Evolutionary conservation across 2,888 invertebrate genomes (phyloP).

Genomic region (Protodeltote pygarga): DNA sequence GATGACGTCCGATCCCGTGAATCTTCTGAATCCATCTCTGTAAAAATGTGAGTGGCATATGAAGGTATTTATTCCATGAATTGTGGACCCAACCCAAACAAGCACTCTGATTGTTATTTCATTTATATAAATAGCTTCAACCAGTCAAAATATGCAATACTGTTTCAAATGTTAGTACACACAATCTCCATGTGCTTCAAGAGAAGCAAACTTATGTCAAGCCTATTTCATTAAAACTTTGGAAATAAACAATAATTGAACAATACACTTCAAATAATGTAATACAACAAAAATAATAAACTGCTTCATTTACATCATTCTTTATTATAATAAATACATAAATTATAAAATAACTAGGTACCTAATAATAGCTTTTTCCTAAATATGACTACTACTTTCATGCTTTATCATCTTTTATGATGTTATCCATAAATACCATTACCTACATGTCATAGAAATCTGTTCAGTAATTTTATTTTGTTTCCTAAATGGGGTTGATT

Average conservation of each 20-base stretch:
- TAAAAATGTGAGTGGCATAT: slow-evolving; percentile 59
- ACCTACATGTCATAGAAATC: too few relatives aligned
- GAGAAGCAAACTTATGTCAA: slow-evolving; percentile 32
- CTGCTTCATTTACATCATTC: not conserved
- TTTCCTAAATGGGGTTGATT: too few relatives aligned
- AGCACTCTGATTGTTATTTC: slow-evolving; percentile 58
- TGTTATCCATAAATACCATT: not conserved
- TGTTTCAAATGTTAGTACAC: slow-evolving; percentile 56
- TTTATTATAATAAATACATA: not conserved
- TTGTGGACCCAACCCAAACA: slow-evolving; percentile 58
- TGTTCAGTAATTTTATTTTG: too few relatives aligned
- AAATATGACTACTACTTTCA: not conserved
- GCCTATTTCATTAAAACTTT: slow-evolving; percentile 3
- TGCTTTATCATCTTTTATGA: not conserved
- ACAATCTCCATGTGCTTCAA: slow-evolving; percentile 43
- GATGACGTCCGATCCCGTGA: slow-evolving; percentile 85
- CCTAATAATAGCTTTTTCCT: not conserved
- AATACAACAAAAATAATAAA: slow-evolving; percentile 8
- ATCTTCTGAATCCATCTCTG: slow-evolving; percentile 89
- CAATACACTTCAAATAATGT: not conserved
- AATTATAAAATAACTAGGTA: slow-evolving; percentile 3
- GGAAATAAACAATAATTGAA: slow-evolving; percentile 1
- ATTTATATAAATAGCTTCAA: slow-evolving; percentile 52
- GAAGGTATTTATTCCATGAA: slow-evolving; percentile 37
- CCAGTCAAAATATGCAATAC: slow-evolving; percentile 44